A percentile compares a stretch with the other conserved stretches of the same genome.
Conservation (phyloP, 2,888 invertebrate genomes). For the Hypselothyrea guttata region DNA sequence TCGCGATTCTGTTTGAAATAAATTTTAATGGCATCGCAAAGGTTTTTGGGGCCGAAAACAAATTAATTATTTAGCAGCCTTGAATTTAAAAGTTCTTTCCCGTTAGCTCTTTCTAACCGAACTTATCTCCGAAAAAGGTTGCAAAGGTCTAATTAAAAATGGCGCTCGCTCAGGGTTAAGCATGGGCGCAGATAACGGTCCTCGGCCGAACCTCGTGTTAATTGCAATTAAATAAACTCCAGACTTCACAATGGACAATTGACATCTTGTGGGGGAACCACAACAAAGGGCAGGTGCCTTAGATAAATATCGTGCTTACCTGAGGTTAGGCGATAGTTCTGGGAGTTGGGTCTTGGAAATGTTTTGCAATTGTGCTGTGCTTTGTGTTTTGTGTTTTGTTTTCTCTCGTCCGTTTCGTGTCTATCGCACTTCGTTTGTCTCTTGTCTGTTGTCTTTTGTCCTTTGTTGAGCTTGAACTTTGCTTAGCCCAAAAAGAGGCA, state of each 20-base stretch:
- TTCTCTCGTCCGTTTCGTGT: background rate
- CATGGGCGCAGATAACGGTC: no score
- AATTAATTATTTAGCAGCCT: constrained; percentile 35
- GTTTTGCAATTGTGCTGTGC: background rate
- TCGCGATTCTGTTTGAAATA: background rate
- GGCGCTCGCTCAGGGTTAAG: no score
- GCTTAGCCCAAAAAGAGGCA: constrained; percentile 26
- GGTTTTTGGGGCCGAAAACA: constrained; percentile 23
- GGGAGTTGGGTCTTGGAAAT: background rate
- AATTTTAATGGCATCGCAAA: constrained; percentile 4
- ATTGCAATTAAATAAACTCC: no score
- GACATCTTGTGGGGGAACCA: background rate
- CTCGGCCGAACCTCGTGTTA: no score
- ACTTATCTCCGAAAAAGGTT: background rate
- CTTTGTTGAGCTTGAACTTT: constrained; percentile 33
- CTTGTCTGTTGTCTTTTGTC: constrained; percentile 2
- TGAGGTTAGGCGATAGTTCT: constrained; percentile 1
- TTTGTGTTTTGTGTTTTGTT: background rate
- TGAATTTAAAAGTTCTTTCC: constrained; percentile 32
- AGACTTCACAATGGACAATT: background rate
- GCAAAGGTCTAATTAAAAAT: background rate
- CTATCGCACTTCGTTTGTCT: background rate
- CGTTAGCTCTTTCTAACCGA: background rate
- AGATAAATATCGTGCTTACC: no score
- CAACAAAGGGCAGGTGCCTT: no score